Base-by-base conservation (phyloP, 2,113 vertebrate species). In the Ophiodon elongatus region DNA sequence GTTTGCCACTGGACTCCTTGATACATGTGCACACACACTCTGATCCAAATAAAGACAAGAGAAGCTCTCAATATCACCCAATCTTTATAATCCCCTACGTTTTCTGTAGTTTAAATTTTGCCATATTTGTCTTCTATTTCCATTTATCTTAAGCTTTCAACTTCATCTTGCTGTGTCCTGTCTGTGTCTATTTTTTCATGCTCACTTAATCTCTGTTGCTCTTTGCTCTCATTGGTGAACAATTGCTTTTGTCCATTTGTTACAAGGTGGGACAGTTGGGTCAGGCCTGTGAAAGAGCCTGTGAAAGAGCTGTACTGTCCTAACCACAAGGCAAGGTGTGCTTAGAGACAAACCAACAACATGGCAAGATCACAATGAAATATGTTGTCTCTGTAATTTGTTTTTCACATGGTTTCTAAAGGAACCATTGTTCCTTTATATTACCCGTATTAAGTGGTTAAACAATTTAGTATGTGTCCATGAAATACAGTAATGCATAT, bases 221-320 rank as follows among this genome's bases (percentile, higher is more conserved):
- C 72, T 35, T 39, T 57, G 62, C 57, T 77, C 76, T 83, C 69
- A 39, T 33, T 47, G 43, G 76, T n/a, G 39, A 92, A 94, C 89
- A 93, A 94, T 91, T 78, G 86, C 85, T 71, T 93, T 94, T 95
- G 91, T 95, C 91, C 78, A 66, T 35, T 8, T n/a, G 65, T 85
- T 87, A 75, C 41, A 80, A 91, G 83, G 87, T 89, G 90, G 85
- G 86, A 90, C 90, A 83, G 89, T 83, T 85, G 73, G 91, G 84
- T 79, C 78, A 63, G 37, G 31, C 74, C 83, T 56, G 52, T 91
- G 82, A 91, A 89, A 86, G 86, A 89, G 31, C 74, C 83, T 56
- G 52, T 91, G 82, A 91, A 89, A 86, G 86, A 89, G 87, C 56
- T 64, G 80, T 9, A 92, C 94, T 93, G 92, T 94, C 76, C 83